Conservation (phyloP, 2,113 vertebrate species). For the Gopherus evgoodei region DNA sequence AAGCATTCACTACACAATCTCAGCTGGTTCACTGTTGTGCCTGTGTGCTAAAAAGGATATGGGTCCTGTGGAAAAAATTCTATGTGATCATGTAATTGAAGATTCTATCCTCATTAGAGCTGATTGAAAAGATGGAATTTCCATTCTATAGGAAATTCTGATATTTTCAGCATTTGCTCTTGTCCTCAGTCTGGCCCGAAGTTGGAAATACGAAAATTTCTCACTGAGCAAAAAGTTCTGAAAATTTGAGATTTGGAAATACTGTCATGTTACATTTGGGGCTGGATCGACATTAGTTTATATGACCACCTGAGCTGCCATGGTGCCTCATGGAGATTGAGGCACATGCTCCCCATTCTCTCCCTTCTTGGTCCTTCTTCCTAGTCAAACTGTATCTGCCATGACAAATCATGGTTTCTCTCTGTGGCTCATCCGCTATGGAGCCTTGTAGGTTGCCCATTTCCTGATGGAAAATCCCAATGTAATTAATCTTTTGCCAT, state of each 20-base stretch:
- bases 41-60: background rate
- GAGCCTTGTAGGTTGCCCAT: background rate
- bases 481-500: background rate
- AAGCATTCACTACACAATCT: conserved; percentile 7
- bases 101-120: background rate
- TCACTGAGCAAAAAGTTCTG: background rate
- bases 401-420: background rate
- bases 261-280: background rate
- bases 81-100: background rate
- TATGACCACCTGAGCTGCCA: background rate
- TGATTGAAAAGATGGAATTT: background rate
- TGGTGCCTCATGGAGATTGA: background rate
- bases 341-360: accelerated
- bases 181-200: background rate
- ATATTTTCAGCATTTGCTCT: background rate
- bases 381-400: accelerated
- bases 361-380: background rate
- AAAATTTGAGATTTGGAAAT: background rate
- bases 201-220: background rate
- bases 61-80: conserved; percentile 2
- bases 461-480: background rate
- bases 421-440: background rate
- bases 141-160: background rate
- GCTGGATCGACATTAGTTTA: accelerated
- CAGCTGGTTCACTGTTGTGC: conserved; percentile 1